Evolutionary conservation across 1,140 invertebrate species (phyloP), one percentile per base, ranked within the genome.

Genomic region (Lycorma delicatula): DNA sequence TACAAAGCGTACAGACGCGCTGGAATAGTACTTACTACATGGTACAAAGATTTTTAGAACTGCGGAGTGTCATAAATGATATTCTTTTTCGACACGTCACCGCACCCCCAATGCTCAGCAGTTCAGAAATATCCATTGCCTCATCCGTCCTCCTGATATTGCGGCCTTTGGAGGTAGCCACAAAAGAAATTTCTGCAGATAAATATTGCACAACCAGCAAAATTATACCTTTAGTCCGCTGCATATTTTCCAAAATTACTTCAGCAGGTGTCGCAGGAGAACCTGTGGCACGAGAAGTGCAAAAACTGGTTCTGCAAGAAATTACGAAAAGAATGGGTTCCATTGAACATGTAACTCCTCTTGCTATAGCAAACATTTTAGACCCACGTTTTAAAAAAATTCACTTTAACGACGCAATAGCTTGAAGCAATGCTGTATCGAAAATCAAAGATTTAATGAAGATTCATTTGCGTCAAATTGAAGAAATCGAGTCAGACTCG

Each of bases 371-470:
- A 25, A 71, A 66, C 22, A 66, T 72, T 61, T 65, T 71, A 53
- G 70, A 72, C 53, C 67, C 70, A 60, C 63, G 68, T 31, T 72
- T 70, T 47, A 71, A 71, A 63, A 63, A 64, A 54, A 63, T 68
- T 41, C 63, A 70, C 47, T 68, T 44, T 27, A 20, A 54, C 23
- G 31, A 31, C 18, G 27, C 34, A 23, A 23, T 31, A 41, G 36
- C 53, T 22, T 41, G 31, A n/a, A n/a, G n/a, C n/a, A n/a, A n/a
- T n/a, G n/a, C n/a, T n/a, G n/a, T n/a, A n/a, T n/a, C n/a, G n/a
- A n/a, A n/a, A n/a, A n/a, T n/a, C n/a, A n/a, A n/a, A n/a, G n/a
- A n/a, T n/a, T n/a, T n/a, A n/a, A n/a, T n/a, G n/a, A n/a, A n/a
- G n/a, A n/a, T n/a, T n/a, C n/a, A n/a, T n/a, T n/a, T n/a, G n/a